phyloP scores from a whole-genome alignment of 2,888 invertebrate genomes.

The Gibbula magus region DNA sequence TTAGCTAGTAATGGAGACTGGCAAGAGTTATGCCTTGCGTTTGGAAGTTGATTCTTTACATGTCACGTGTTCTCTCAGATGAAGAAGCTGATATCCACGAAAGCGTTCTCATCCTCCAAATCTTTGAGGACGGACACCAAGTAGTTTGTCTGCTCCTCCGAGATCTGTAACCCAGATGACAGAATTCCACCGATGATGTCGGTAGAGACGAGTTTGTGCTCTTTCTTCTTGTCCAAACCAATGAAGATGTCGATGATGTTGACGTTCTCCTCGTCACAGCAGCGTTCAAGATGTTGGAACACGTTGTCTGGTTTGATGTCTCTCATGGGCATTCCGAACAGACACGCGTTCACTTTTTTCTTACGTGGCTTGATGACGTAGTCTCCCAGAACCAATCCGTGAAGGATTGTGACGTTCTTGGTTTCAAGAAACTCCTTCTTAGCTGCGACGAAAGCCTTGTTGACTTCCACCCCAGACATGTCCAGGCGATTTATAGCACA shows the following conservation, averaged over 20 bases:
- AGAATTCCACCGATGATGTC: conserved; percentile 28
- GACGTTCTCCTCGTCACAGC: conserved; percentile 22
- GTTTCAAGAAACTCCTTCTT: conserved; percentile 41
- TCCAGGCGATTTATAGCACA: conserved; percentile 75
- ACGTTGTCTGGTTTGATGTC: conserved; percentile 14
- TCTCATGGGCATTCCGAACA: conserved; percentile 25
- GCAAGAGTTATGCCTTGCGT: too few relatives aligned
- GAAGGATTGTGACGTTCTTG: conserved; percentile 40
- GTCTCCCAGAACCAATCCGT: conserved; percentile 47
- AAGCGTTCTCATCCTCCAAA: background rate
- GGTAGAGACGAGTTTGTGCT: conserved; percentile 2
- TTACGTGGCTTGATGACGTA: conserved; percentile 38
- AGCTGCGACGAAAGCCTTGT: conserved; percentile 51
- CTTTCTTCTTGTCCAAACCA: conserved; percentile 21
- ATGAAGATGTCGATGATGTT: conserved; percentile 19
- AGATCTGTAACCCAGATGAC: background rate
- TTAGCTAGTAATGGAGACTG: too few relatives aligned
- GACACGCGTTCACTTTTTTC: conserved; percentile 2
- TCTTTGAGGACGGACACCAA: background rate
- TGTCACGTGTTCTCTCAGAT: background rate
- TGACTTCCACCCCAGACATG: conserved; percentile 73
- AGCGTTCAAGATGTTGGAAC: conserved; percentile 21
- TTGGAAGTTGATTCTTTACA: too few relatives aligned
- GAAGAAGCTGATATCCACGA: background rate
- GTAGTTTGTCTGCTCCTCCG: background rate